Evolutionary conservation across 1,140 invertebrate species (phyloP).

Genomic region (Parasteatoda tepidariorum): DNA sequence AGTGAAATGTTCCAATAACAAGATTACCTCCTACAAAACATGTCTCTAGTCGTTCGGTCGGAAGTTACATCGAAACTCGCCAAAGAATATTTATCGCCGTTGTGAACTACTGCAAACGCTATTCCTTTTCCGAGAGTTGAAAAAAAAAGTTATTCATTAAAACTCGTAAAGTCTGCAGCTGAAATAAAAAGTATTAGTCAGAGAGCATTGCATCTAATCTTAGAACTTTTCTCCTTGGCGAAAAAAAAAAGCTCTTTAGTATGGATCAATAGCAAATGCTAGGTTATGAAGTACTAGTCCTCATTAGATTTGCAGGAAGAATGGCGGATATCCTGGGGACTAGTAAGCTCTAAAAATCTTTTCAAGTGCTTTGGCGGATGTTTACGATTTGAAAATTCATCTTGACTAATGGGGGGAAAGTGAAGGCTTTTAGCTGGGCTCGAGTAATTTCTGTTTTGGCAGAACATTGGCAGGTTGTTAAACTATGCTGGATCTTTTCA

Average conservation of each 20-base stretch:
- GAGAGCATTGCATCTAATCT: neutral
- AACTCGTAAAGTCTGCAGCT: neutral
- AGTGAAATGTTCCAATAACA: neutral
- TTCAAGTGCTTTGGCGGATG: neutral
- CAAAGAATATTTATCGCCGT: neutral
- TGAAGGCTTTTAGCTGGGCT: neutral
- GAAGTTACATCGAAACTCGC: neutral
- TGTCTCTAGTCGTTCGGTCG: neutral
- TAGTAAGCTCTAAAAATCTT: neutral
- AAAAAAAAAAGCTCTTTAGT: neutral
- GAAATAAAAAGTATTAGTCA: neutral
- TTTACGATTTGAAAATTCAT: neutral
- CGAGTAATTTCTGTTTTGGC: neutral
- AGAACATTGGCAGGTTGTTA: neutral
- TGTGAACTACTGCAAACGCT: neutral
- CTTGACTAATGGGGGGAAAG: neutral
- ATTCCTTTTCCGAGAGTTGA: neutral
- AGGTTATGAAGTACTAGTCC: neutral
- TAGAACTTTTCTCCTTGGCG: neutral
- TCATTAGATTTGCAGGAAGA: neutral
- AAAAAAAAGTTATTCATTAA: neutral
- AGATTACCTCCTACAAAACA: neutral
- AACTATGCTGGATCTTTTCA: neutral
- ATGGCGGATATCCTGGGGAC: neutral
- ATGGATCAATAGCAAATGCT: neutral